Conservation (phyloP, 2,797 vertebrate species). For the Epinephelus malabaricus region DNA sequence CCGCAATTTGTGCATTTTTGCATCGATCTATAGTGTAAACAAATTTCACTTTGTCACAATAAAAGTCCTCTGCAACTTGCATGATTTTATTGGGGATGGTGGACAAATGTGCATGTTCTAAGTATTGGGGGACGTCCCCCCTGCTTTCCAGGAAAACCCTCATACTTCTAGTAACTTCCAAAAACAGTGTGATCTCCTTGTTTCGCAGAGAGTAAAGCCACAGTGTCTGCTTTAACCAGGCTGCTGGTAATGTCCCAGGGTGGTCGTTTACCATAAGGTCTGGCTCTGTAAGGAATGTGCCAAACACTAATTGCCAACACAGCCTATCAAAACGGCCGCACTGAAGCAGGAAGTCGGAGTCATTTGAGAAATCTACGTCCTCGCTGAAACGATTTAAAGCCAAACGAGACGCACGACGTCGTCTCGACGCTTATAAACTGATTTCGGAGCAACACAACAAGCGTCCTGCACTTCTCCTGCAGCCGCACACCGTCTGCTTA, state of each 20-base stretch:
- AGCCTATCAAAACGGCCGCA: conserved; percentile 74
- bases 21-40: too few species aligned
- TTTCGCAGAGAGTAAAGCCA: background rate
- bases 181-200: background rate
- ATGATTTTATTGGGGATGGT: too few species aligned
- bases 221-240: background rate
- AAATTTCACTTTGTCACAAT: too few species aligned
- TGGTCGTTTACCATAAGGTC: conserved; percentile 54
- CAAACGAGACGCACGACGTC: conserved; percentile 63
- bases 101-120: too few species aligned
- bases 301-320: conserved; percentile 79
- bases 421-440: conserved; percentile 37
- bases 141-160: too few species aligned
- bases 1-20: too few species aligned
- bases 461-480: conserved; percentile 33
- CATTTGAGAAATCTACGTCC: conserved; percentile 69
- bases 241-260: conserved; percentile 39
- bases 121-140: too few species aligned
- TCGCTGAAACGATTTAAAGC: conserved; percentile 61
- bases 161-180: background rate
- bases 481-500: conserved; percentile 51
- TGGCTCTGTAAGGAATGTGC: conserved; percentile 67
- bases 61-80: too few species aligned
- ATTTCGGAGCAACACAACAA: conserved; percentile 41
- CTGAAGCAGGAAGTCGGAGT: conserved; percentile 75